Evolutionary conservation across 2,797 vertebrate genomes (phyloP), one percentile per base, ranked within the genome.

Genomic region (Poeciliopsis infans): DNA sequence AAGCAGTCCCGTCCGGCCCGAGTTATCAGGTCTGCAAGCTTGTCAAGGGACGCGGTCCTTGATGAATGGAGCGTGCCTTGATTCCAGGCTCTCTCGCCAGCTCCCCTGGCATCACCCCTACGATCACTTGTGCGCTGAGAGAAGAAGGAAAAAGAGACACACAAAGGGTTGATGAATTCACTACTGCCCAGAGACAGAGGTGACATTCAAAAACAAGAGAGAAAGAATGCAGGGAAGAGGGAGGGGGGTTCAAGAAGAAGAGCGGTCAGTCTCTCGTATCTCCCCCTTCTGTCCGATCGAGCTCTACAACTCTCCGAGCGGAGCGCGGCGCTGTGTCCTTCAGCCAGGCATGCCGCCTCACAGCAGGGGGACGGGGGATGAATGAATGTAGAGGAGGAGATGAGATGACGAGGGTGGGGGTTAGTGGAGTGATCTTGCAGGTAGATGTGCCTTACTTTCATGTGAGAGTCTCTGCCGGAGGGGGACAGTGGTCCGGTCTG

Each of bases 251-350:
- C 78, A 78, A 82, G 78, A 87, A 84, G 69, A 86, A 90, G 90
- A 71, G 86, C 80, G 79, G 79, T 31, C 85, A 89, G 87, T 88
- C 89, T 88, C 87, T 59, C 88, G 85, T 89, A 72, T 87, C 81
- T 85, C 86, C 79, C 57, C 85, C 68, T 61, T 92, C 84, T 71
- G 71, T 92, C 81, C 53, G 87, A 87, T 85, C 76, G 12, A 80
- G 87, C 85, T 90, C 86, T 90, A 88, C 88, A 93, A 94, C 92
- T 94, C 91, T 88, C 84, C 88, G 79, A 79, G 86, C 86, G 82
- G 85, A 93, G 91, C 88, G 81, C 87, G 88, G 90, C 89, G 83
- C 89, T 64, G 92, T 95, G 95, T 94, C 95, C 94, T 96, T 96
- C 94, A 95, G 91, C 91, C 89, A 80, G 79, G 74, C 91, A 83